These are phyloP conservation scores for Mechanitis mazaeus DNA, from an alignment of 2,888 invertebrate species.

Conservation along the genomic window DNA sequence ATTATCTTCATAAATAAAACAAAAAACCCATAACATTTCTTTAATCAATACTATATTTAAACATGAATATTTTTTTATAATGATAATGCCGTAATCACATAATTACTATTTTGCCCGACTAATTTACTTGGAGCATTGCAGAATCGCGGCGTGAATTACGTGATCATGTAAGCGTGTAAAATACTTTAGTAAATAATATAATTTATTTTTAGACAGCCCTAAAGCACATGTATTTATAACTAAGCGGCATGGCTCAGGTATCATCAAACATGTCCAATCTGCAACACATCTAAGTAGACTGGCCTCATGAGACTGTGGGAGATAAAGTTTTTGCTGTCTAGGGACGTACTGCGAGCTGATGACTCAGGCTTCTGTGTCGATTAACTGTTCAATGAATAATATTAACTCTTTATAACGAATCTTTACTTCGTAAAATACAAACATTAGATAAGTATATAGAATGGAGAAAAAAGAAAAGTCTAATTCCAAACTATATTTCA, in stretches of 20 bases:
- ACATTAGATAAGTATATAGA: no score
- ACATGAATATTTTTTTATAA: no score
- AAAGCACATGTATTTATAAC: constrained; percentile 22
- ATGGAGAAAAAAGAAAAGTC: no score
- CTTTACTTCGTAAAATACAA: not conserved
- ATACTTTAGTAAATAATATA: not conserved
- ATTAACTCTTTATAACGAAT: not conserved
- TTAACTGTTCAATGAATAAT: constrained; percentile 26
- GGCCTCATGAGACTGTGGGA: constrained; percentile 17
- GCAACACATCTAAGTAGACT: constrained; percentile 31
- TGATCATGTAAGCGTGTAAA: no score
- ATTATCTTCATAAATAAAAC: no score
- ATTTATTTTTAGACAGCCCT: constrained; percentile 15
- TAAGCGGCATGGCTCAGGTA: constrained; percentile 47
- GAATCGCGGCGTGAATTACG: no score
- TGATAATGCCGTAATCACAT: no score
- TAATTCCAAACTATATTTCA: no score
- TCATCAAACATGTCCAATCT: constrained; percentile 43
- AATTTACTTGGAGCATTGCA: no score
- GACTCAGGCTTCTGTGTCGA: constrained; percentile 34
- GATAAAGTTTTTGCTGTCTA: constrained; percentile 21
- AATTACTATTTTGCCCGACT: no score
- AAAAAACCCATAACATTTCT: no score
- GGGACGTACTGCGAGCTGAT: constrained; percentile 13
- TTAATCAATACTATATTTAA: no score